Evolutionary conservation across 2,113 vertebrate genomes (phyloP), one percentile per base, ranked within the genome.

Genomic region (Balaenoptera acutorostrata): DNA sequence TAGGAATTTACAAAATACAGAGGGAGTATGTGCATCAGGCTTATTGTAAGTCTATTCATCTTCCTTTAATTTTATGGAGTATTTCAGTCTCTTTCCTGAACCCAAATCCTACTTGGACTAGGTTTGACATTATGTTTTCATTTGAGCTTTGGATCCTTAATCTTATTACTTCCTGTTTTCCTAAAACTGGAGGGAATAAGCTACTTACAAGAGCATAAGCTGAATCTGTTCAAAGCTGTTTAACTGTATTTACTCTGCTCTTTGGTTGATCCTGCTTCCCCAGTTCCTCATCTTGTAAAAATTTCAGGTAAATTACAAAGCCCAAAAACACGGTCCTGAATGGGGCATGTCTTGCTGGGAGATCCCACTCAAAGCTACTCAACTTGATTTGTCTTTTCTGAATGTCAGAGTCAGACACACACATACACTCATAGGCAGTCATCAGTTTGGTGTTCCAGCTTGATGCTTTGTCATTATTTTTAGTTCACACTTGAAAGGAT

Each of bases 101-200:
- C 93, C 23, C 81, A 96, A 98, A 98, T 97, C 93, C 93, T 97
- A 92, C 92, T 93, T 98, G 94, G 96, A 97, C 85, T 85, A 74
- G 90, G 88, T 97, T 75, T 96, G 97, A 98, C 98, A 95, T 98
- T 98, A 96, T 98, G 93, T 98, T 98, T 98, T 98, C 97, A 97
- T 98, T 98, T 93, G 94, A 92, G 92, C 87, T 98, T 99, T 97
- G 97, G 93, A 96, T 98, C 87, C 94, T 97, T 99, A 99, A 99
- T 99, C 98, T 98, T 98, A 99, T 98, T 99, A 98, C 87, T 98
- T 98, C 97, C 98, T 97, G 98, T 97, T 98, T 98, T 97, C 98
- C 97, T 98, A 98, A 96, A 98, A 98, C 97, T 98, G 94, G 98
- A 98, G 97, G 98, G 98, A 99, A 98, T 99, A 99, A 99, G 98